Evolutionary conservation across 2,888 invertebrate genomes (phyloP).

Genomic region (Sphaerophoria taeniata): DNA sequence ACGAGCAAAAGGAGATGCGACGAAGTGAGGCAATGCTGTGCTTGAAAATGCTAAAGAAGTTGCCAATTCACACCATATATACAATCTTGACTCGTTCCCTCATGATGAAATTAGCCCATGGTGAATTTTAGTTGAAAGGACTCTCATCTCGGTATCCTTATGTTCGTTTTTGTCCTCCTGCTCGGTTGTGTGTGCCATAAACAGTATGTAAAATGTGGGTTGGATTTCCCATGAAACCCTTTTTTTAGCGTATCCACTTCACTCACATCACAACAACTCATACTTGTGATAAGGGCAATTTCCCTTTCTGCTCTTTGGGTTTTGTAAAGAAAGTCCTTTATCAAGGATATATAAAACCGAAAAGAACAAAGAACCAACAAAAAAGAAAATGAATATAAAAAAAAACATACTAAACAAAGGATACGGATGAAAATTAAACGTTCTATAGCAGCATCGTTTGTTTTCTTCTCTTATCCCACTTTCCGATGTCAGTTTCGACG

Average conservation of each 20-base stretch:
- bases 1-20: background rate
- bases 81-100: constrained; percentile 67
- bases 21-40: background rate
- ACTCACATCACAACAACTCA: constrained; percentile 39
- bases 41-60: constrained; percentile 51
- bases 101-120: constrained; percentile 73
- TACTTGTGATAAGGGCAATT: constrained; percentile 60
- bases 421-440: constrained; percentile 66
- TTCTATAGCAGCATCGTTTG: constrained; percentile 42
- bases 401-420: constrained; percentile 50
- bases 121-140: constrained; percentile 72
- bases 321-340: constrained; percentile 43
- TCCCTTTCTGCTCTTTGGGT: constrained; percentile 13
- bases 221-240: constrained; percentile 34
- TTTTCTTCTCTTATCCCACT: constrained; percentile 15
- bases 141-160: constrained; percentile 59
- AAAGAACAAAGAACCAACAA: constrained; percentile 22
- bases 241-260: constrained; percentile 43
- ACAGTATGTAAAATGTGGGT: constrained; percentile 62
- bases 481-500: constrained; percentile 50
- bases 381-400: background rate
- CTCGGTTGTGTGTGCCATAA: constrained; percentile 42
- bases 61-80: constrained; percentile 71
- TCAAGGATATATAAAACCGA: constrained; percentile 34
- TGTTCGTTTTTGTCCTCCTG: background rate